Percentiles rank a stretch among this genome's conserved stretches.
Evolutionary conservation across 2,888 invertebrate species (phyloP).

Genomic region (Onchidella celtica): DNA sequence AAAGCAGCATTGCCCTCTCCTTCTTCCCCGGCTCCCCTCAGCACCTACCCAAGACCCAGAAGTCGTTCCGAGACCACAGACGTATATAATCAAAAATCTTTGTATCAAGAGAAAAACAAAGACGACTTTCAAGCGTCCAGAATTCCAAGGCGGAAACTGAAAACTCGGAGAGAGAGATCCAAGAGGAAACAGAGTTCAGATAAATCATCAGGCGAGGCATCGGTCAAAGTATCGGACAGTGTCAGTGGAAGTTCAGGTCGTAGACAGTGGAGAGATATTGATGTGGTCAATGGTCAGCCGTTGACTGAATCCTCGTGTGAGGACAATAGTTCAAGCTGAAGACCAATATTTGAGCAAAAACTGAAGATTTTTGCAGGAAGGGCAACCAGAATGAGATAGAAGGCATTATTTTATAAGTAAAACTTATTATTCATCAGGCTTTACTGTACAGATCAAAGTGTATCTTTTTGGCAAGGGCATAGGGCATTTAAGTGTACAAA

Average conservation of each 20-base stretch:
- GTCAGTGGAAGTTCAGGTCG: neutral
- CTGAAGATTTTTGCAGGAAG: no score
- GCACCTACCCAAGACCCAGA: slow-evolving; percentile 21
- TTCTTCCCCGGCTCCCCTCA: neutral
- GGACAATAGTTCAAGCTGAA: slow-evolving; percentile 55
- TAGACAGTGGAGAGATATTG: slow-evolving; percentile 38
- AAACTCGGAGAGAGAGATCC: slow-evolving; percentile 35
- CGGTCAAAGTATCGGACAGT: neutral
- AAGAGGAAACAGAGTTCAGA: slow-evolving; percentile 40
- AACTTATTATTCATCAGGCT: neutral
- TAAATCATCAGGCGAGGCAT: slow-evolving; percentile 12
- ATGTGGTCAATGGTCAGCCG: slow-evolving; percentile 43
- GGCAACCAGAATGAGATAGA: no score
- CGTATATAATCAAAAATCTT: neutral
- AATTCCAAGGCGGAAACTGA: slow-evolving; percentile 35
- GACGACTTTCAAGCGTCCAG: neutral
- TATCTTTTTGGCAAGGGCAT: no score
- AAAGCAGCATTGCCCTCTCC: slow-evolving; percentile 10
- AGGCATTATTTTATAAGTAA: neutral
- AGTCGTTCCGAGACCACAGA: slow-evolving; percentile 33
- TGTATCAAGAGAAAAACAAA: slow-evolving; percentile 10
- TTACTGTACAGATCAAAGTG: no score
- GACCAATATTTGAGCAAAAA: slow-evolving; percentile 23
- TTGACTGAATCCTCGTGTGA: slow-evolving; percentile 64
- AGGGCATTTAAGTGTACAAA: no score